phyloP scores from a whole-genome alignment of 2,888 invertebrate genomes.

The Clitarchus hookeri region DNA sequence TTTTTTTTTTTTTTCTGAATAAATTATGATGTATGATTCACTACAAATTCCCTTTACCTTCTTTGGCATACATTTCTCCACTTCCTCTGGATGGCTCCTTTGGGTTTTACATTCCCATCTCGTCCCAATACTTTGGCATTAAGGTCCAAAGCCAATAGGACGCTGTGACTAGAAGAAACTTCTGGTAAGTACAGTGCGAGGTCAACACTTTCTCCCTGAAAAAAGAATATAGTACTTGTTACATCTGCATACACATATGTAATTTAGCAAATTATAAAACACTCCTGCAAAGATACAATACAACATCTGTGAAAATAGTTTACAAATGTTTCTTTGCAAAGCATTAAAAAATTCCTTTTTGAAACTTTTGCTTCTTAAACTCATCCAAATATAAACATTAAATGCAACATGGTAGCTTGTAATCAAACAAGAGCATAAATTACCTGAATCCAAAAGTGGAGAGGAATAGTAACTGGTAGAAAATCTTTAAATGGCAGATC shows the following conservation, averaged over 20 bases:
- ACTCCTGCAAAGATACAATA: too few species aligned
- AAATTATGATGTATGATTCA: too few species aligned
- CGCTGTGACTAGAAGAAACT: conserved; percentile 83
- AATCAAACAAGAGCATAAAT: too few species aligned
- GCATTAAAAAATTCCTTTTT: too few species aligned
- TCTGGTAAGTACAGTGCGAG: conserved; percentile 89
- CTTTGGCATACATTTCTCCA: conserved; percentile 83
- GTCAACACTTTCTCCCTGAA: conserved; percentile 86
- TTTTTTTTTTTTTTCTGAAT: too few species aligned
- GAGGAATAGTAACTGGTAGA: conserved; percentile 83
- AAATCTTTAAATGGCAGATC: conserved; percentile 94
- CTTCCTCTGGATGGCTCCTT: conserved; percentile 62
- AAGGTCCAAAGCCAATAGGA: conserved; percentile 82
- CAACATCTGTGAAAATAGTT: too few species aligned
- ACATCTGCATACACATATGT: too few species aligned
- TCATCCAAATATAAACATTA: too few species aligned
- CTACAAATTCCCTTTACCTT: conserved; percentile 52
- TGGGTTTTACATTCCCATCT: conserved; percentile 63
- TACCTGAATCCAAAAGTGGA: conserved; percentile 87
- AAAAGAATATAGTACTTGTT: conserved; percentile 24
- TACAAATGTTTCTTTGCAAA: too few species aligned
- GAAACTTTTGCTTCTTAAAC: too few species aligned
- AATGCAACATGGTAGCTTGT: too few species aligned
- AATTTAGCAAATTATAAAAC: too few species aligned
- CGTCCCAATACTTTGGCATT: conserved; percentile 84